These are phyloP conservation scores for Megathymus violae DNA, from an alignment of 1,140 invertebrate genomes.

Conservation along the genomic window DNA sequence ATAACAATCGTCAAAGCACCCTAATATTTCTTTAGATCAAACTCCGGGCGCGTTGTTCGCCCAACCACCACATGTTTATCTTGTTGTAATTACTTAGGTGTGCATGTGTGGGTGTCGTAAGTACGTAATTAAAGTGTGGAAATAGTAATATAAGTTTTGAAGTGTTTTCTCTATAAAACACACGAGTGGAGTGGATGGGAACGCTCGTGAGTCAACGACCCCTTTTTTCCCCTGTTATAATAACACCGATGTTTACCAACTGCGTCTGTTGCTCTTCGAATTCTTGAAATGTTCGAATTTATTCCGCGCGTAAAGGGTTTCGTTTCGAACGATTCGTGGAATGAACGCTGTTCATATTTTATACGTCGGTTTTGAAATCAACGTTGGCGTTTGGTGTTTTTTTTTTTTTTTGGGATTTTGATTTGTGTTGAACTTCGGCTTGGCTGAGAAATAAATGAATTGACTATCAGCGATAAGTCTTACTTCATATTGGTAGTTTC, in stretches of 20 bases:
- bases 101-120: constrained; percentile 46
- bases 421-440: not conserved
- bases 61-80: constrained; percentile 22
- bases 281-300: constrained; percentile 33
- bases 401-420: not conserved
- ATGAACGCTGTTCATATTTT: constrained; percentile 25
- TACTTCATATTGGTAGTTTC: too few relatives aligned
- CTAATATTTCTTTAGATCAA: not conserved
- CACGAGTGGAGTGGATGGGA: constrained; percentile 75
- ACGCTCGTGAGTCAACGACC: constrained; percentile 68
- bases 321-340: constrained; percentile 21
- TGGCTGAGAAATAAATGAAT: too few relatives aligned
- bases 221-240: constrained; percentile 28
- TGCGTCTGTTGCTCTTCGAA: constrained; percentile 17
- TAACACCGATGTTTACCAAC: constrained; percentile 26
- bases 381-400: not conserved
- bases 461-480: too few relatives aligned
- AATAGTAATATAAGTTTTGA: constrained; percentile 80
- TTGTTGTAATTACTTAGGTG: constrained; percentile 21
- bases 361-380: not conserved
- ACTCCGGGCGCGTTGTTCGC: not conserved
- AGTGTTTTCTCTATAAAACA: constrained; percentile 82
- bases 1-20: not conserved
- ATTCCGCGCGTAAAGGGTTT: constrained; percentile 20
- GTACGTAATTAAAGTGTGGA: constrained; percentile 81